A percentile compares a stretch with the other conserved stretches of the same genome.
phyloP scores from a whole-genome alignment of 2,797 vertebrate genomes.

The Siniperca obscura region DNA sequence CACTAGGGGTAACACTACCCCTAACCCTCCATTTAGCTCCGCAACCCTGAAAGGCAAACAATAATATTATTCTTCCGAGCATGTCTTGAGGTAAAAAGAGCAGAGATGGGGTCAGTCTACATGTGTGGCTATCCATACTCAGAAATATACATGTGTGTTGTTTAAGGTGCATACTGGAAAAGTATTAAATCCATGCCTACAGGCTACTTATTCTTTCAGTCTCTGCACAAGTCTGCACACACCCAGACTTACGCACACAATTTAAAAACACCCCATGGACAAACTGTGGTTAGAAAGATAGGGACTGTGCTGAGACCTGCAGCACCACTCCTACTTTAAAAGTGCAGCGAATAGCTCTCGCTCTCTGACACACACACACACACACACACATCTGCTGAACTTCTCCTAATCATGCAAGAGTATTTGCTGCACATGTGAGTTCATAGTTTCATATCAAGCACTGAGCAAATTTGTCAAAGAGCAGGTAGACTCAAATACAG shows the following conservation, averaged over 20 bases:
- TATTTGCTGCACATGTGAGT: conserved; percentile 18
- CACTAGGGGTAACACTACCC: conserved; percentile 48
- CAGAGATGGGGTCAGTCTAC: conserved; percentile 31
- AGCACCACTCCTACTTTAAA: conserved; percentile 41
- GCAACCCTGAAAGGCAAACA: conserved; percentile 64
- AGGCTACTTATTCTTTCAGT: conserved; percentile 57
- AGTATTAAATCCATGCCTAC: conserved; percentile 60
- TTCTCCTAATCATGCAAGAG: not conserved
- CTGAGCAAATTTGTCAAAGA: not conserved
- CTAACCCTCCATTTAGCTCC: conserved; percentile 50
- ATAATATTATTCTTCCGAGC: conserved; percentile 71
- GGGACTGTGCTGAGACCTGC: conserved; percentile 67
- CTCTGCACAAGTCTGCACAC: conserved; percentile 42
- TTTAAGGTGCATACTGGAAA: conserved; percentile 29
- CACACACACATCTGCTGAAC: not conserved
- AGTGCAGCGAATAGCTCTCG: not conserved
- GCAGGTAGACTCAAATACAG: not conserved
- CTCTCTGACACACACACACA: not conserved
- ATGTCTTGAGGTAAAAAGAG: conserved; percentile 37
- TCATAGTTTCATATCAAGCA: not conserved
- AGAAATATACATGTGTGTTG: conserved; percentile 39
- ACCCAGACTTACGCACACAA: conserved; percentile 46
- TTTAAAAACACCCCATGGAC: conserved; percentile 63
- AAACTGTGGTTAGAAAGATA: conserved; percentile 54
- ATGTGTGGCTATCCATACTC: conserved; percentile 8